Percentiles rank a stretch among this genome's conserved stretches.
phyloP scores from a whole-genome alignment of 2,113 vertebrate genomes.

The Apistogramma diplotaenia region DNA sequence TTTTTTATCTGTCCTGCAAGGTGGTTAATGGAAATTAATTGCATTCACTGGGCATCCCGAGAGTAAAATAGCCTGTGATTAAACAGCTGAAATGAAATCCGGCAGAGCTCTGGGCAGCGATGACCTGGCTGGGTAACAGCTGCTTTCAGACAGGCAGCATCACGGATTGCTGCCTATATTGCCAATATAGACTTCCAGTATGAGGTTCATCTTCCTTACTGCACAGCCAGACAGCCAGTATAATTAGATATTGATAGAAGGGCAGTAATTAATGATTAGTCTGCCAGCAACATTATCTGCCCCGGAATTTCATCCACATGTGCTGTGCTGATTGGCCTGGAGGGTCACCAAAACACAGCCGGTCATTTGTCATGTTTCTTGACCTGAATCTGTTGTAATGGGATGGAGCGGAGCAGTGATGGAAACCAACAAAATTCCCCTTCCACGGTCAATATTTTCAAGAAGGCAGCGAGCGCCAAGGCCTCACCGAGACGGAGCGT shows the following conservation, averaged over 20 bases:
- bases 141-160: constrained; percentile 12
- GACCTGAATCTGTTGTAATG: constrained; percentile 66
- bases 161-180: constrained; percentile 33
- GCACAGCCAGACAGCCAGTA: constrained; percentile 63
- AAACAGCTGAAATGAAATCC: constrained; percentile 49
- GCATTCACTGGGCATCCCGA: constrained; percentile 35
- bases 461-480: not conserved
- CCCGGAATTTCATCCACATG: constrained; percentile 47
- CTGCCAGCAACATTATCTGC: constrained; percentile 62
- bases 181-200: constrained; percentile 54
- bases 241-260: constrained; percentile 81
- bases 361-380: constrained; percentile 63
- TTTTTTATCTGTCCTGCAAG: constrained; percentile 53
- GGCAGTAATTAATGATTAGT: constrained; percentile 75
- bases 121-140: constrained; percentile 37
- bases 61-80: constrained; percentile 59
- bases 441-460: not conserved
- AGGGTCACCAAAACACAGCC: constrained; percentile 45
- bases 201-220: constrained; percentile 56
- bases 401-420: constrained; percentile 34
- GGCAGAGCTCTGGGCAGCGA: constrained; percentile 14
- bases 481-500: not conserved
- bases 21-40: constrained; percentile 65
- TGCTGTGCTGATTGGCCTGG: constrained; percentile 48
- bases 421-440: constrained; percentile 19